These are phyloP conservation scores for Neolamprologus cancellatus DNA, from an alignment of 2,113 vertebrate genomes.

Conservation along the genomic window DNA sequence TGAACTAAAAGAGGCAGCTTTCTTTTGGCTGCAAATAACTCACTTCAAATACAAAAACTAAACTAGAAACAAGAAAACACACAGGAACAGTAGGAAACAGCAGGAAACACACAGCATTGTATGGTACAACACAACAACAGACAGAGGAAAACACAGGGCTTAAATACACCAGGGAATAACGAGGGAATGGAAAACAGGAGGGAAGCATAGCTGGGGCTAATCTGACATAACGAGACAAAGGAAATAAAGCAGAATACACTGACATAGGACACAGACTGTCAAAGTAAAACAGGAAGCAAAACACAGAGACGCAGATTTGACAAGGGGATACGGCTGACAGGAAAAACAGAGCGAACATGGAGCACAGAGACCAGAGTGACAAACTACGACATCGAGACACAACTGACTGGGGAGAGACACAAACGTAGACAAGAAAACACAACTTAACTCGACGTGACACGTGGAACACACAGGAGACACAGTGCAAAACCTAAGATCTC, in stretches of 20 bases:
- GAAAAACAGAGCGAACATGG: neutral
- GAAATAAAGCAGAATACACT: neutral
- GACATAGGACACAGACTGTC: neutral
- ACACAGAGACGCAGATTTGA: neutral
- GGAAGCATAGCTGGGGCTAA: neutral
- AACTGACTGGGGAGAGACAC: neutral
- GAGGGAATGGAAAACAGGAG: neutral
- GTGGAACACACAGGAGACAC: neutral
- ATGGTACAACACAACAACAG: rapidly evolving
- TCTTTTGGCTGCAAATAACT: neutral
- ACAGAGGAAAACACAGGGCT: neutral
- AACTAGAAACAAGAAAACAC: neutral
- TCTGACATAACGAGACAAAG: neutral
- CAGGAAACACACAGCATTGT: neutral
- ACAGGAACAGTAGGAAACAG: neutral
- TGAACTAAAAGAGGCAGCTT: neutral
- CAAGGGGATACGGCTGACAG: neutral
- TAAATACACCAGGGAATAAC: neutral
- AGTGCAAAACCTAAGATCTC: neutral
- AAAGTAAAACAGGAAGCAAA: neutral
- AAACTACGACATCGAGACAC: neutral
- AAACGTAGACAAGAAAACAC: neutral
- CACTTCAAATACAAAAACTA: neutral
- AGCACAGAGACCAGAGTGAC: neutral
- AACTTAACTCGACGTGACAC: neutral